These are phyloP conservation scores for Actinia tenebrosa DNA, from an alignment of 64 coral and sea anemone genomes.

Conservation along the genomic window DNA sequence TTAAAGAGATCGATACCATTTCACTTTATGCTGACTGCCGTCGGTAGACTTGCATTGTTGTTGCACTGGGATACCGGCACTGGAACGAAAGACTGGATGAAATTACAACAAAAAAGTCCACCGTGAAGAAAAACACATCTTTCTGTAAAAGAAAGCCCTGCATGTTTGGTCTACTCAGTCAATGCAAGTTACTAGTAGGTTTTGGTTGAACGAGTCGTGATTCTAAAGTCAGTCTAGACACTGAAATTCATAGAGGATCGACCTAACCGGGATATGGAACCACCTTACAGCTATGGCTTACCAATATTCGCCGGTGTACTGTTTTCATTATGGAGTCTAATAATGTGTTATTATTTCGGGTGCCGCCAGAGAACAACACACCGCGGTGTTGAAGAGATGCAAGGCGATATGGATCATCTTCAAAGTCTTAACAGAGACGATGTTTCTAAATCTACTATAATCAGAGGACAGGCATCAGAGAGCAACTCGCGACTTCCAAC, in stretches of 20 bases:
- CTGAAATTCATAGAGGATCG: background rate
- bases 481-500: background rate
- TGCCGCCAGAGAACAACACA: background rate
- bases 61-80: too few species aligned
- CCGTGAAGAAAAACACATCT: too few species aligned
- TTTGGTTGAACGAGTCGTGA: too few species aligned
- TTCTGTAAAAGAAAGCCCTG: too few species aligned
- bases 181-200: too few species aligned
- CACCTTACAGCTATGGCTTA: background rate
- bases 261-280: background rate
- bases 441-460: background rate
- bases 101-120: too few species aligned
- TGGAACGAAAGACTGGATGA: too few species aligned
- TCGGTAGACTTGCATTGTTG: too few species aligned
- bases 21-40: too few species aligned
- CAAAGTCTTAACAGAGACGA: background rate
- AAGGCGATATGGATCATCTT: background rate
- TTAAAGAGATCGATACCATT: too few species aligned
- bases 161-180: too few species aligned
- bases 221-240: background rate
- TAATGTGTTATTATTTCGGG: slow-evolving; percentile 6
- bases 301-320: background rate
- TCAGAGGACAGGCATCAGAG: background rate
- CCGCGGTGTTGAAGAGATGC: background rate
- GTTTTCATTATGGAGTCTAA: background rate